These are phyloP conservation scores for Diogma glabrata DNA, from an alignment of 2,888 invertebrate genomes.

Conservation along the genomic window DNA sequence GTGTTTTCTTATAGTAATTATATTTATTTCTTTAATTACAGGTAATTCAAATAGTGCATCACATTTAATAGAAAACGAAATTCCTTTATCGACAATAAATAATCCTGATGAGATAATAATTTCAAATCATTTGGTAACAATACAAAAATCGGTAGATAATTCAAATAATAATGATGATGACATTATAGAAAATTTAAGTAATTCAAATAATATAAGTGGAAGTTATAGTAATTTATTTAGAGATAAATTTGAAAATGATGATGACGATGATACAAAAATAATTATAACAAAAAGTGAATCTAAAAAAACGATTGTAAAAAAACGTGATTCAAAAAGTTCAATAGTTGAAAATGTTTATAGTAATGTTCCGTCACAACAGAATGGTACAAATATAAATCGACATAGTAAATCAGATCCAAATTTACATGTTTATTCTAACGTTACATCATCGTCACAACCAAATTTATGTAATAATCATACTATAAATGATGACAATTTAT, in stretches of 20 bases:
- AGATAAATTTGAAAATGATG: conserved; percentile 19
- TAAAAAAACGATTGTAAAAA: too few relatives aligned
- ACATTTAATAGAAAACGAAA: conserved; percentile 51
- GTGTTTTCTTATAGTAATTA: conserved; percentile 1
- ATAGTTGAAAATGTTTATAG: conserved; percentile 33
- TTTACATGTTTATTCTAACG: conserved; percentile 35
- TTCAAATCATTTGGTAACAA: neutral
- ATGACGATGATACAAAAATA: neutral
- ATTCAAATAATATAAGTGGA: conserved; percentile 29
- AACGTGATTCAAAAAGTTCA: conserved; percentile 3
- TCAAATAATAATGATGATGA: conserved; percentile 26
- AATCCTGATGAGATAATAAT: conserved; percentile 22
- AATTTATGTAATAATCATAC: neutral
- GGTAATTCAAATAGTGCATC: conserved; percentile 56
- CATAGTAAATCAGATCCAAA: conserved; percentile 25
- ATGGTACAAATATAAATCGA: conserved; percentile 13
- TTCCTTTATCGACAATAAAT: conserved; percentile 43
- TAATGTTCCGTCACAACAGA: conserved; percentile 28
- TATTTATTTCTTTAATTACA: conserved; percentile 28
- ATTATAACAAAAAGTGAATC: conserved; percentile 13
- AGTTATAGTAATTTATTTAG: conserved; percentile 36
- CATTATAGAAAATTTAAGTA: conserved; percentile 27
- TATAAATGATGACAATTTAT: neutral
- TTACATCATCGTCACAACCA: conserved; percentile 18
- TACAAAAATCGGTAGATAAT: neutral